Conservation (phyloP, 92 coral and sea anemone species). For the Isaurus tuberculatus region DNA sequence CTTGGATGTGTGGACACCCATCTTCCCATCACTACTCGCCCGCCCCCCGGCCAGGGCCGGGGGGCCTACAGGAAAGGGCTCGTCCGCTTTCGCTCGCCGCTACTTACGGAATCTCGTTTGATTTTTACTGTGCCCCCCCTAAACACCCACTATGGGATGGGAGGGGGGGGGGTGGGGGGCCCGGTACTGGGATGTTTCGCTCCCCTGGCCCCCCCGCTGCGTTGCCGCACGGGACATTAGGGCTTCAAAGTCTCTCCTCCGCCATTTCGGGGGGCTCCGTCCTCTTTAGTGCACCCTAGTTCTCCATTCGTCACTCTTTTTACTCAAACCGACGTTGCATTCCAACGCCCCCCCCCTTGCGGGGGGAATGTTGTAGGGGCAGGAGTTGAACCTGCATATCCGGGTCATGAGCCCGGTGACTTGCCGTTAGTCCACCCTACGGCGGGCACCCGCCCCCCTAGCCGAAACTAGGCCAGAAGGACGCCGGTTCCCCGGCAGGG, state of each 20-base stretch:
- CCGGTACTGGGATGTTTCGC: constrained; percentile 85
- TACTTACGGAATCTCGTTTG: constrained; percentile 90
- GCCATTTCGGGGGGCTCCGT: constrained; percentile 75
- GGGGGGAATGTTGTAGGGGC: constrained; percentile 69
- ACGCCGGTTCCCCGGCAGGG: constrained; percentile 24
- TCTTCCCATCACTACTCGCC: constrained; percentile 80
- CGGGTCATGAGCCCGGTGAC: constrained; percentile 93
- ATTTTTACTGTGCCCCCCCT: constrained; percentile 68
- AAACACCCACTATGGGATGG: constrained; percentile 34
- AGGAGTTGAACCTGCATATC: constrained; percentile 92
- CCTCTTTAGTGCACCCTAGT: constrained; percentile 81
- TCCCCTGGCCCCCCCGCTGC: constrained; percentile 67
- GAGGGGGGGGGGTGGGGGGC: constrained; percentile 39
- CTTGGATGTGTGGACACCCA: constrained; percentile 84
- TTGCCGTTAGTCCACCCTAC: constrained; percentile 86
- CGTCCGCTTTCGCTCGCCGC: constrained; percentile 89
- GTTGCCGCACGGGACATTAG: constrained; percentile 73
- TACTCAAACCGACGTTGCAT: constrained; percentile 48
- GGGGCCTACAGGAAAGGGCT: constrained; percentile 48
- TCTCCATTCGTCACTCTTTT: constrained; percentile 71
- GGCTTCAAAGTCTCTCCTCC: constrained; percentile 76
- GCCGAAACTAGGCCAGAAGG: constrained; percentile 28
- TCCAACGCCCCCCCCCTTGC: constrained; percentile 12
- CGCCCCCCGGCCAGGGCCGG: constrained; percentile 25
- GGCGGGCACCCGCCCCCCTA: constrained; percentile 48